A percentile compares a stretch with the other conserved stretches of the same genome.
These are phyloP conservation scores for Oryzias javanicus DNA, from an alignment of 2,113 vertebrate genomes.

Conservation along the genomic window DNA sequence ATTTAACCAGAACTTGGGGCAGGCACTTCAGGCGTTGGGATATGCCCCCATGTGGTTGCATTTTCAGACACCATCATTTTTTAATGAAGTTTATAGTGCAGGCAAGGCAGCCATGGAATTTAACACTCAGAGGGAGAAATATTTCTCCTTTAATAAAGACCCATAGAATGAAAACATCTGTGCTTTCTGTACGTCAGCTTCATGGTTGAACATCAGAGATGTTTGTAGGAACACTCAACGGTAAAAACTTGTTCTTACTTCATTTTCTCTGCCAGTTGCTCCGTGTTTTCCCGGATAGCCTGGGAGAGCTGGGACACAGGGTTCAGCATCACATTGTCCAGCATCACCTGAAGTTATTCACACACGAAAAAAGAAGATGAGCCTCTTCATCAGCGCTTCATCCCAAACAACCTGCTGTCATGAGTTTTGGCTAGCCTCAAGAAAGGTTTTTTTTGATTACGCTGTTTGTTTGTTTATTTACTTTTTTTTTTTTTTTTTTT, in stretches of 20 bases:
- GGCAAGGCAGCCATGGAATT: too few relatives aligned
- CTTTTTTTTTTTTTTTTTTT: too few relatives aligned
- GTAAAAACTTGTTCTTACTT: slow-evolving; percentile 79
- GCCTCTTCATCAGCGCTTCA: slow-evolving; percentile 11
- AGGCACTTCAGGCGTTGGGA: too few relatives aligned
- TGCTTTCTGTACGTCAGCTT: not conserved
- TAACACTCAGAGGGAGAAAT: too few relatives aligned
- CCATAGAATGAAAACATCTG: too few relatives aligned
- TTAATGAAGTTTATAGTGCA: too few relatives aligned
- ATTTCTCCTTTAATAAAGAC: too few relatives aligned
- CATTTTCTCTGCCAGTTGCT: slow-evolving; percentile 93
- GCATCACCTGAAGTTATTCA: slow-evolving; percentile 81
- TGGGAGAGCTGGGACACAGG: slow-evolving; percentile 94
- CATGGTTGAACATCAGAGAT: not conserved
- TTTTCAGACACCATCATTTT: too few relatives aligned
- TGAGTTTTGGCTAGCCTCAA: not conserved
- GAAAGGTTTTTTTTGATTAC: too few relatives aligned
- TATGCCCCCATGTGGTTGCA: too few relatives aligned
- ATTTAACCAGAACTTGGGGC: too few relatives aligned
- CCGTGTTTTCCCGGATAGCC: slow-evolving; percentile 91
- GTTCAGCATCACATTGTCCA: slow-evolving; percentile 94
- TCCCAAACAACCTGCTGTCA: slow-evolving; percentile 31
- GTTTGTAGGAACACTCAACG: not conserved
- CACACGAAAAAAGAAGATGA: slow-evolving; percentile 1
- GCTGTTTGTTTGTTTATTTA: too few relatives aligned